Evolutionary conservation across 1,140 invertebrate species (phyloP), one percentile per base, ranked within the genome.

Genomic region (Caerostris darwini): DNA sequence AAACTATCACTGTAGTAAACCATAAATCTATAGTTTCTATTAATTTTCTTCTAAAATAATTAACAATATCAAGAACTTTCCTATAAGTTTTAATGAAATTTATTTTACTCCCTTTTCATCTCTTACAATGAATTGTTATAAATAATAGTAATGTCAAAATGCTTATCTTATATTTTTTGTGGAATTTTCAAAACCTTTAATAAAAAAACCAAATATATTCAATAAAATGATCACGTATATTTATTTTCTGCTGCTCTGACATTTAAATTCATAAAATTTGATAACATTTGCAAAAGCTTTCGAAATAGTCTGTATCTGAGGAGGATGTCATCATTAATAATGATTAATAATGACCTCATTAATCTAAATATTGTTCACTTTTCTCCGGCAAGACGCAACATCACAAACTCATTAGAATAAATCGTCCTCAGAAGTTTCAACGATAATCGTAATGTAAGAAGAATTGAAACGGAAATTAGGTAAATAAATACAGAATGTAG

Each of bases 351-450:
- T 90, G 54, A 71, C 67, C 88, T 90, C 88, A 90, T 90, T 90
- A 90, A 90, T 90, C 88, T 90, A 90, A 77, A 77, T 77, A 77
- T 69, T 90, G 88, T 77, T 71, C 88, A 77, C 67, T 90, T 90
- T 90, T 53, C 67, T 90, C 54, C 88, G 54, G 64, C 19, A 58
- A 90, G 53, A 34, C 53, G 58, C 7, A n/a, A 64, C 88, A 77
- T 90, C 56, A 90, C 67, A 90, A 90, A 57, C 88, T 90, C 88
- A 90, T 90, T 90, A 90, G 88, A 77, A 90, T 90, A 71, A 90
- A 90, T 90, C 67, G 67, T 56, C 88, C 88, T 14, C 56, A 77
- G 67, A 90, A 90, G 8, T 59, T 77, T 50, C 8, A 90, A 90
- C 14, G 67, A 53, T 90, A 77, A 90, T 90, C 67, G 59, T 54